phyloP scores from a whole-genome alignment of 2,888 invertebrate genomes.

The Odontothrips loti region DNA sequence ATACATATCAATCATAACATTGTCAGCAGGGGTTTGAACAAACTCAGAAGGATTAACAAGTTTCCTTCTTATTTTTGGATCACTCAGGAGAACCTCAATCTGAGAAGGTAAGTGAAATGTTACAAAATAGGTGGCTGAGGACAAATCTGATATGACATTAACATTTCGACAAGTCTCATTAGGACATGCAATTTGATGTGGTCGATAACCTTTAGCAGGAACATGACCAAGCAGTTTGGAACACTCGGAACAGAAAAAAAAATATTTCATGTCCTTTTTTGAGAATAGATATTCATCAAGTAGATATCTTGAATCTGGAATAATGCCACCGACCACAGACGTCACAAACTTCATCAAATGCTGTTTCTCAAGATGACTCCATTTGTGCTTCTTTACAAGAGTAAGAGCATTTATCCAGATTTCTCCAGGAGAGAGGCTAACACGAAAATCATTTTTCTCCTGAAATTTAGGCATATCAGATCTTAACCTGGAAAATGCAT shows the following conservation, averaged over 20 bases:
- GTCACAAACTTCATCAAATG: neutral
- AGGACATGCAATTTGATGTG: too few species aligned
- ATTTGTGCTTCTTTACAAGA: neutral
- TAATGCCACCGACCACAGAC: neutral
- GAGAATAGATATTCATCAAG: neutral
- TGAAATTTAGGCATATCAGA: neutral
- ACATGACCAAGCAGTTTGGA: neutral
- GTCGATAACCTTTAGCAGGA: too few species aligned
- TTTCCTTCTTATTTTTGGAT: too few species aligned
- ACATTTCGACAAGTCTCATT: too few species aligned
- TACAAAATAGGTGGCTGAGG: too few species aligned
- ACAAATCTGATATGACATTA: too few species aligned
- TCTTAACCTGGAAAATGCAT: neutral
- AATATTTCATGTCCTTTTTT: neutral
- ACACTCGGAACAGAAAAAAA: neutral
- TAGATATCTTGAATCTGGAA: neutral
- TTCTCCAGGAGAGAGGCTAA: neutral
- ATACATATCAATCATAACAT: too few species aligned
- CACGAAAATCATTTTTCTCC: neutral
- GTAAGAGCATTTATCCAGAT: neutral
- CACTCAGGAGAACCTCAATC: too few species aligned
- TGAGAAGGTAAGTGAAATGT: too few species aligned
- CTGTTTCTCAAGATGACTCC: neutral
- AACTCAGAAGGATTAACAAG: too few species aligned
- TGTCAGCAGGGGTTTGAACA: too few species aligned